Base-by-base conservation (phyloP, 2,797 vertebrate species). In the Chlorospingus semifuscus region DNA sequence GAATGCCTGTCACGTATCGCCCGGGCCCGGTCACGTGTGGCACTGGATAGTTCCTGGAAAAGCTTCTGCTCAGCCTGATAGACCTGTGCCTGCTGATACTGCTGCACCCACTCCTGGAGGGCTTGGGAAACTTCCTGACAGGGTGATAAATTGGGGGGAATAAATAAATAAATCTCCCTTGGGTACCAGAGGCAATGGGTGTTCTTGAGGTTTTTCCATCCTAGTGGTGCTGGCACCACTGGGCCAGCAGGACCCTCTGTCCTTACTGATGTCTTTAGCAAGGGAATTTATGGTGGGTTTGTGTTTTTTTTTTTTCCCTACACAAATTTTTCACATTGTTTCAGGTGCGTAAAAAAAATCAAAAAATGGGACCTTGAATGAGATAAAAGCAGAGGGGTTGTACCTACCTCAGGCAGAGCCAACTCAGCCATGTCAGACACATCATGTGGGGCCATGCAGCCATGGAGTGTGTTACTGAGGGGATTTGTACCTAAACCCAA, bases 11-110 rank as follows among this genome's bases (percentile, higher is more conserved):
- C 96, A 90, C 81, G 65, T 94, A 96, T 83, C 83, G 2, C 71
- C 55, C 2, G 11, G 89, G 71, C 71, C 66, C 2, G 0, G 47
- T 95, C 94, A 89, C 75, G 59, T 96, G 95, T 79, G 66, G 23
- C 79, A 61, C 92, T 64, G 41, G 95, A 95, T 77, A 83, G 94
- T 96, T 97, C 96, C 94, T 94, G 77, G 94, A 95, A 97, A 95
- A 96, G 84, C 93, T 96, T 91, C 97, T 97, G 97, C 74, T 94
- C 84, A 65, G 93, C 81, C 87, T 2, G 95, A 97, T 97, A 97
- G 92, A 83, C 81, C 85, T 9, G 32, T 2, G 46, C 74, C 85
- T 75, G 82, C 95, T 83, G 90, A 97, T 96, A 95, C 65, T 21
- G 20, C 90, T 56, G 52, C 3, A 15, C 41, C 68, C 4, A 13